Evolutionary conservation across 2,888 invertebrate genomes (phyloP).

Genomic region (Heliconius hortense): DNA sequence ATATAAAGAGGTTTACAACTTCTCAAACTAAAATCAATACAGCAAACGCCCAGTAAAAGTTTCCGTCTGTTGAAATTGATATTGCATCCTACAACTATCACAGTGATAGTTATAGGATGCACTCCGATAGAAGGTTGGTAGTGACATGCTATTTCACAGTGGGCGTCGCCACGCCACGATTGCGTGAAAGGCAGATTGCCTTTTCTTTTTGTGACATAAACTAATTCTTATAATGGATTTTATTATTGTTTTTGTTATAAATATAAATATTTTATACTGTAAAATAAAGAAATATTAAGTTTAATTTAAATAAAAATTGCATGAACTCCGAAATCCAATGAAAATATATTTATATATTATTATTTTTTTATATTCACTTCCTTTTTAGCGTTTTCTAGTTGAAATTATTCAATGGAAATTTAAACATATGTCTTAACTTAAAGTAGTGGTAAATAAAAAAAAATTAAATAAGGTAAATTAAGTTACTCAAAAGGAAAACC

Average conservation of each 20-base stretch:
- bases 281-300: too few species aligned
- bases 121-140: conserved; percentile 28
- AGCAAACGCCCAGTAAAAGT: conserved; percentile 18
- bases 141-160: conserved; percentile 13
- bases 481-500: too few species aligned
- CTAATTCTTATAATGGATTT: not conserved
- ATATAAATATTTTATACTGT: too few species aligned
- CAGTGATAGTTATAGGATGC: conserved; percentile 33
- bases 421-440: too few species aligned
- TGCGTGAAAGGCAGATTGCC: conserved; percentile 2
- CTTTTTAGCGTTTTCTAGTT: too few species aligned
- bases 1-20: not conserved
- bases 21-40: conserved; percentile 9
- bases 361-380: too few species aligned
- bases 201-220: not conserved
- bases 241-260: not conserved
- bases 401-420: too few species aligned
- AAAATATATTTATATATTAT: too few species aligned
- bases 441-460: too few species aligned
- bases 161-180: conserved; percentile 1
- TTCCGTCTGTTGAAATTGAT: conserved; percentile 34
- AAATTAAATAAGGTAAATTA: too few species aligned
- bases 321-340: too few species aligned
- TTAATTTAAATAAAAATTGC: too few species aligned
- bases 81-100: conserved; percentile 19